These are phyloP conservation scores for Tretioscincus oriximinensis DNA, from an alignment of 2,113 vertebrate species.

Conservation along the genomic window DNA sequence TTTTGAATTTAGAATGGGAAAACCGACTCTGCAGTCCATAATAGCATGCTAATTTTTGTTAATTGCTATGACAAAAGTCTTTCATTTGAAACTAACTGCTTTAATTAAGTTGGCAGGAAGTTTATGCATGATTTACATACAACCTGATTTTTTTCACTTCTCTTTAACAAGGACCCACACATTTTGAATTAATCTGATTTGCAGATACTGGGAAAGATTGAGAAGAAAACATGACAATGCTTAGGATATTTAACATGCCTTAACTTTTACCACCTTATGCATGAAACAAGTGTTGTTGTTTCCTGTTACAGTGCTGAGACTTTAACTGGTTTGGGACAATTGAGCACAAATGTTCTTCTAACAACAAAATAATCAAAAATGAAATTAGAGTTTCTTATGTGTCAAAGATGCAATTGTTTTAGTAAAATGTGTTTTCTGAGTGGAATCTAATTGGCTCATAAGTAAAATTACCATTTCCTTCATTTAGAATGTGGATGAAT, in stretches of 20 bases:
- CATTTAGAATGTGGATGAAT: neutral
- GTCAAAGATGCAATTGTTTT: slow-evolving; percentile 4
- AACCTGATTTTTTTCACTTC: slow-evolving; percentile 9
- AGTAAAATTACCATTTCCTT: neutral
- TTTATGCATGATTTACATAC: slow-evolving; percentile 20
- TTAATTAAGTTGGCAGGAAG: slow-evolving; percentile 42
- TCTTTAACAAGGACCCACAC: slow-evolving; percentile 8
- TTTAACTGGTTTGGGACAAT: neutral
- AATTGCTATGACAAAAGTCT: slow-evolving; percentile 24
- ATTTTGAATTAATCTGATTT: slow-evolving; percentile 13
- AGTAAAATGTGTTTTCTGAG: neutral
- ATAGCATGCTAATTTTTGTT: slow-evolving; percentile 28
- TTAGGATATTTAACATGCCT: neutral
- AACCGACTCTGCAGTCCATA: slow-evolving; percentile 18
- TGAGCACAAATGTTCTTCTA: neutral
- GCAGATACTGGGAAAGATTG: neutral
- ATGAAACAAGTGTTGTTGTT: neutral
- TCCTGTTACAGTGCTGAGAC: neutral
- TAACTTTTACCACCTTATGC: neutral
- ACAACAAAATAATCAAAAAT: neutral
- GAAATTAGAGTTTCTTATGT: neutral
- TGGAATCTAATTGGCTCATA: neutral
- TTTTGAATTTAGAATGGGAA: slow-evolving; percentile 10
- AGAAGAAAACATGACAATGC: neutral
- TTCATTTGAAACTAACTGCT: slow-evolving; percentile 19